Conservation (phyloP, 2,113 vertebrate genomes). For the Datnioides undecimradiatus region DNA sequence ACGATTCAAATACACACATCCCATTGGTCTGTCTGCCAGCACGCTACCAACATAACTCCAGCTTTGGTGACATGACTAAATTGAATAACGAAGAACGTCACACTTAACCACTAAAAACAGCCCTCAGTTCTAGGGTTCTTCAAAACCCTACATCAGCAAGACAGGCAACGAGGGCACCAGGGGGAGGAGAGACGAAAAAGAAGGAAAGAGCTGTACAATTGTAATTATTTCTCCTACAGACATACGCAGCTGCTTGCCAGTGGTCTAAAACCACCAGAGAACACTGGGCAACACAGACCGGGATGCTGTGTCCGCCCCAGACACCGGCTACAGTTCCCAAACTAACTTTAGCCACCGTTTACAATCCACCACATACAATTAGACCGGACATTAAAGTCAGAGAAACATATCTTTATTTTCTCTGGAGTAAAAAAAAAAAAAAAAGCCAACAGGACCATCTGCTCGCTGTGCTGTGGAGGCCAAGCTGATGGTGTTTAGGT, state of each 20-base stretch:
- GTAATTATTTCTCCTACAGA: constrained; percentile 74
- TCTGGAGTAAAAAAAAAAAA: constrained; percentile 27
- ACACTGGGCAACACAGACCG: constrained; percentile 55
- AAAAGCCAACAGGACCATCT: constrained; percentile 42
- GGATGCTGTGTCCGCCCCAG: constrained; percentile 59
- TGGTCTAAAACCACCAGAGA: constrained; percentile 70
- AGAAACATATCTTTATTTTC: constrained; percentile 74
- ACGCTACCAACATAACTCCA: constrained; percentile 34
- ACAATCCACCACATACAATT: constrained; percentile 79
- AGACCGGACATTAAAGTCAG: constrained; percentile 70
- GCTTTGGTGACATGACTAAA: constrained; percentile 66
- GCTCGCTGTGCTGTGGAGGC: constrained; percentile 20
- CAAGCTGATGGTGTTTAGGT: constrained; percentile 31
- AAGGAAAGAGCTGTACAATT: constrained; percentile 66
- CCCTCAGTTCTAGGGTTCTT: constrained; percentile 70
- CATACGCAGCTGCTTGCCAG: constrained; percentile 67
- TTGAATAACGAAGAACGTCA: constrained; percentile 75
- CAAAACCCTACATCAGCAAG: constrained; percentile 71
- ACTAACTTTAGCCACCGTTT: constrained; percentile 80
- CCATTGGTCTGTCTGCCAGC: constrained; percentile 38
- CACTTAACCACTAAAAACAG: constrained; percentile 78
- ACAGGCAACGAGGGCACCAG: constrained; percentile 39
- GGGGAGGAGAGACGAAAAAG: constrained; percentile 44
- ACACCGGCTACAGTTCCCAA: constrained; percentile 71
- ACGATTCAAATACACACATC: constrained; percentile 42